A percentile compares a stretch with the other conserved stretches of the same genome.
phyloP scores from a whole-genome alignment of 2,113 vertebrate species.

The Lepus europaeus region DNA sequence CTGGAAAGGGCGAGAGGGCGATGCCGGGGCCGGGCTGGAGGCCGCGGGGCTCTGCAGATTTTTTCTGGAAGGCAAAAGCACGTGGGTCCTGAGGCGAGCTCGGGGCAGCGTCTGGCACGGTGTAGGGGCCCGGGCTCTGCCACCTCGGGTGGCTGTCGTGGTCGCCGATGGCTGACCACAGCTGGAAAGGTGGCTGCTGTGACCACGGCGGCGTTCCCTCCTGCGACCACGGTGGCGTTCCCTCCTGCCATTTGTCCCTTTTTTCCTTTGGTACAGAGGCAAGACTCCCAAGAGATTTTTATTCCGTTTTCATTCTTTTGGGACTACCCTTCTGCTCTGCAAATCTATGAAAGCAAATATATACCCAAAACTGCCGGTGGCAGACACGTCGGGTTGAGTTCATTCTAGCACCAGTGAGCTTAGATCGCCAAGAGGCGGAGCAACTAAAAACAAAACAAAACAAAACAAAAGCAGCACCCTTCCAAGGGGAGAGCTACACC shows the following conservation, averaged over 20 bases:
- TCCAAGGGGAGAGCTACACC: background rate
- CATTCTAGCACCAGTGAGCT: background rate
- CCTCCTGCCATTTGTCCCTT: background rate
- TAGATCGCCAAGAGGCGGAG: background rate
- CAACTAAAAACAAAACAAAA: background rate
- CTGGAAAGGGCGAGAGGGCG: constrained; percentile 22
- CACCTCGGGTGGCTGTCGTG: no score
- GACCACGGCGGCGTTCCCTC: background rate
- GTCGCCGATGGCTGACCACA: background rate
- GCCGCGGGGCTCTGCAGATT: constrained; percentile 53
- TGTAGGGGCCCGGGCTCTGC: no score
- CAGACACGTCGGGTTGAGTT: background rate
- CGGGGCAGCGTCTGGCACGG: no score
- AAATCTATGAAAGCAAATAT: constrained; percentile 44
- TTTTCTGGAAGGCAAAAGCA: constrained; percentile 79
- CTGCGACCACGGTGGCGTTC: background rate
- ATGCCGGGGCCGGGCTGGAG: constrained; percentile 41
- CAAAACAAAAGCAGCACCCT: background rate
- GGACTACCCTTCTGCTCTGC: background rate
- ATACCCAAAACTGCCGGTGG: background rate
- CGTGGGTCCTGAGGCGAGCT: background rate
- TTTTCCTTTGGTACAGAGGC: constrained; percentile 5
- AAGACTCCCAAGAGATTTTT: constrained; percentile 10
- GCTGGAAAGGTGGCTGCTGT: background rate
- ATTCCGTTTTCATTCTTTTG: constrained; percentile 31